phyloP scores from a whole-genome alignment of 2,888 invertebrate genomes.

The Drosophila setosimentum region DNA sequence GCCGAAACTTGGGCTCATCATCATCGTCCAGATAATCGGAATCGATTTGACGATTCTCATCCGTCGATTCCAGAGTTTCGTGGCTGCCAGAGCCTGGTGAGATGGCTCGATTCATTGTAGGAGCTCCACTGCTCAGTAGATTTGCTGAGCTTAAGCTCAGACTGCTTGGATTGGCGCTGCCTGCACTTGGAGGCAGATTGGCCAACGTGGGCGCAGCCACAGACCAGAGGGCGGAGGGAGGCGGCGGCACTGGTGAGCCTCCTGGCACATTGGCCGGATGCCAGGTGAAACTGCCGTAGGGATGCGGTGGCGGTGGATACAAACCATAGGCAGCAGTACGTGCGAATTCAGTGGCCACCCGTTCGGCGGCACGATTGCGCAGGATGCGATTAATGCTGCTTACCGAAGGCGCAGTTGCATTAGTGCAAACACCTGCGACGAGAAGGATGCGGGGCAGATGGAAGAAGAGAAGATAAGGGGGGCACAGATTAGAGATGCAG shows the following conservation, averaged over 20 bases:
- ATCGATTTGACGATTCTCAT: slow-evolving; percentile 86
- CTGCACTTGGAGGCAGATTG: slow-evolving; percentile 87
- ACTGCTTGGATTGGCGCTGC: slow-evolving; percentile 43
- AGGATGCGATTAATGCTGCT: slow-evolving; percentile 98
- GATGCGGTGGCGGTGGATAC: slow-evolving; percentile 90
- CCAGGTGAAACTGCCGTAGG: slow-evolving; percentile 88
- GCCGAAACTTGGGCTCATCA: slow-evolving; percentile 96
- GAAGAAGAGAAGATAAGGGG: slow-evolving; percentile 9
- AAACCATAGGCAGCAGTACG: slow-evolving; percentile 95
- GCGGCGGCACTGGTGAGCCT: slow-evolving; percentile 66
- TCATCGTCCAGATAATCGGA: slow-evolving; percentile 91
- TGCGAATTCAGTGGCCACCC: slow-evolving; percentile 98
- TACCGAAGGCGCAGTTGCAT: slow-evolving; percentile 97
- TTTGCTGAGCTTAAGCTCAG: slow-evolving; percentile 63
- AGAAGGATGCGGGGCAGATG: slow-evolving; percentile 10
- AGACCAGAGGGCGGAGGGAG: slow-evolving; percentile 77
- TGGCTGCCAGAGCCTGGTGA: slow-evolving; percentile 86
- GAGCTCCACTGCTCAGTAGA: slow-evolving; percentile 46
- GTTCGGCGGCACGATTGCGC: slow-evolving; percentile 97
- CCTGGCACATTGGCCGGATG: slow-evolving; percentile 82
- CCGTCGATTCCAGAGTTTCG: slow-evolving; percentile 84
- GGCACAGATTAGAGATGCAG: slow-evolving; percentile 37
- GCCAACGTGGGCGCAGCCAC: slow-evolving; percentile 85
- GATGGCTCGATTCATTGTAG: slow-evolving; percentile 75
- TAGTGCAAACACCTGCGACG: slow-evolving; percentile 94